Conservation (phyloP, 2,888 invertebrate species). For the Lissocephala sabroskyi region DNA sequence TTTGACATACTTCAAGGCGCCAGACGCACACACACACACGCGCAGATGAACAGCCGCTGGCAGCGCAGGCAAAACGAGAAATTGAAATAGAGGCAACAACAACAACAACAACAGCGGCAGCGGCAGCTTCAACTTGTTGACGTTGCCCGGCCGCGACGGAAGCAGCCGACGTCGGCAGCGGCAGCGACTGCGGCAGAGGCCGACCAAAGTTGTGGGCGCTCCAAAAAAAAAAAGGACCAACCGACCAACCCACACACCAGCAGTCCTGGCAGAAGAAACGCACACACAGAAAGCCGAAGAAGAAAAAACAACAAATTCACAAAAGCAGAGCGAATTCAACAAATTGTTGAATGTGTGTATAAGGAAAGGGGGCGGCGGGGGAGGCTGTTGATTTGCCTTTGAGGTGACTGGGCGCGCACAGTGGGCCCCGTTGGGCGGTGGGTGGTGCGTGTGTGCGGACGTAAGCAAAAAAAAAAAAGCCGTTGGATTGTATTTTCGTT, state of each 20-base stretch:
- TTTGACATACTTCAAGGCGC: slow-evolving; percentile 49
- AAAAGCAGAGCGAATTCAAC: slow-evolving; percentile 56
- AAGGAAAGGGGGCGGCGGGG: no score
- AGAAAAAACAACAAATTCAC: slow-evolving; percentile 26
- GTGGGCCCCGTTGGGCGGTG: no score
- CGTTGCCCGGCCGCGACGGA: slow-evolving; percentile 33
- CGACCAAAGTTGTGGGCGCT: no score
- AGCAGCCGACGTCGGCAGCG: background rate
- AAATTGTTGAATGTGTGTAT: slow-evolving; percentile 59
- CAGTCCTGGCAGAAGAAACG: slow-evolving; percentile 1
- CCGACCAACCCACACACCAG: no score
- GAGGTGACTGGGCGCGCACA: no score
- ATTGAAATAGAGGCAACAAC: slow-evolving; percentile 30
- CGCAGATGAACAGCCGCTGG: background rate
- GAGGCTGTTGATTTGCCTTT: slow-evolving; percentile 4
- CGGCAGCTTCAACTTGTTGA: slow-evolving; percentile 62
- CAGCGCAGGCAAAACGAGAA: slow-evolving; percentile 15
- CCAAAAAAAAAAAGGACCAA: no score
- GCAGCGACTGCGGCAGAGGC: background rate
- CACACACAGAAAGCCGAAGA: background rate
- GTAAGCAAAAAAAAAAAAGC: slow-evolving; percentile 2
- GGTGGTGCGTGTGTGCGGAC: slow-evolving; percentile 7
- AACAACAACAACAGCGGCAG: slow-evolving; percentile 35
- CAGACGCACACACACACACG: slow-evolving; percentile 15
- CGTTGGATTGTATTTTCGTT: slow-evolving; percentile 20